Evolutionary conservation across 1,140 invertebrate species (phyloP).

Genomic region (Psix sp.): DNA sequence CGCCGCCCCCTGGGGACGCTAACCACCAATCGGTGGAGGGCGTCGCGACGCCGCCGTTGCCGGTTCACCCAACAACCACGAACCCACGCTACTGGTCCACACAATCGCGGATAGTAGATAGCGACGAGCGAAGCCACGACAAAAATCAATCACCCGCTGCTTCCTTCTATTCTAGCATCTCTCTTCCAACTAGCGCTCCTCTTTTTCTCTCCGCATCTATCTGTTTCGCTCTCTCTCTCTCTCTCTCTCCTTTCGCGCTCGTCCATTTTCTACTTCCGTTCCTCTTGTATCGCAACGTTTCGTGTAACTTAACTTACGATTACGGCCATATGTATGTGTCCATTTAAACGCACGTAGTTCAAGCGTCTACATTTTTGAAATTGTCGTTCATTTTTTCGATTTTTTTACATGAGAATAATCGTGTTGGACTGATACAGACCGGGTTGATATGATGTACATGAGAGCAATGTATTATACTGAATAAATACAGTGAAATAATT

Average conservation of each 20-base stretch:
- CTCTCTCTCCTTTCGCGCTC: constrained; percentile 19
- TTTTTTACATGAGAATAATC: too few species aligned
- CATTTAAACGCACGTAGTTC: constrained; percentile 5
- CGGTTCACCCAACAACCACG: constrained; percentile 70
- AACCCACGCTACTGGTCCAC: constrained; percentile 62
- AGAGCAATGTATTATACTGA: too few species aligned
- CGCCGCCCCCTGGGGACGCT: constrained; percentile 75
- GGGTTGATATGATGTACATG: too few species aligned
- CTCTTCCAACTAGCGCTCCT: constrained; percentile 25
- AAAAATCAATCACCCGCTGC: constrained; percentile 76
- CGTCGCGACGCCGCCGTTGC: constrained; percentile 74
- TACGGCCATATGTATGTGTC: constrained; percentile 23
- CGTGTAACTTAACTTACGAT: constrained; percentile 42
- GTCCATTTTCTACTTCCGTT: constrained; percentile 37
- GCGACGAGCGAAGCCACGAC: constrained; percentile 75
- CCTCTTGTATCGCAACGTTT: constrained; percentile 43
- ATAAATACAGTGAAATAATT: too few species aligned
- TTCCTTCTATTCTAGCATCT: constrained; percentile 63
- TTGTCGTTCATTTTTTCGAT: too few species aligned
- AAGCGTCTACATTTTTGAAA: not conserved
- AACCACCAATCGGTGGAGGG: constrained; percentile 76
- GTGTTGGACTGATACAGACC: too few species aligned
- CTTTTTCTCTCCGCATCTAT: constrained; percentile 35
- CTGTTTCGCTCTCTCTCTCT: constrained; percentile 9
- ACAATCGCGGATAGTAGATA: constrained; percentile 75